phyloP scores from a whole-genome alignment of 2,113 vertebrate species.

The Epinephelus fuscoguttatus region DNA sequence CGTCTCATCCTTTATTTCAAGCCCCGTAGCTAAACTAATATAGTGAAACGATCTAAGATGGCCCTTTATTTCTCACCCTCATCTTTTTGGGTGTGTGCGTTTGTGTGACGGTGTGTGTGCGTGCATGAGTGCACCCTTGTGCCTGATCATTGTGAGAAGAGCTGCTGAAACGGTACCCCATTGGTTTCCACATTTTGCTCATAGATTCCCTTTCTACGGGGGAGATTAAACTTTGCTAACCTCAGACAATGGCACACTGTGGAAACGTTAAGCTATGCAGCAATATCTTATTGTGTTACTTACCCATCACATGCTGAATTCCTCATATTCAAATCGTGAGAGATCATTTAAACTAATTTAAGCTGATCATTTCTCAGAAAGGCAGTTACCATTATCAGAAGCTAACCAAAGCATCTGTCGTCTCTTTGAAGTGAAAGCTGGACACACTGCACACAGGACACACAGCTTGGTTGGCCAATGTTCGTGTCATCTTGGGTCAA shows the following conservation, averaged over 20 bases:
- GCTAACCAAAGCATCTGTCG: constrained; percentile 23
- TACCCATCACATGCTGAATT: background rate
- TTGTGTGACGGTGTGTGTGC: constrained; percentile 11
- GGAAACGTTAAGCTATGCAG: background rate
- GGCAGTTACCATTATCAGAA: background rate
- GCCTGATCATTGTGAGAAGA: constrained; percentile 29
- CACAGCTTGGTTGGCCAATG: constrained; percentile 15
- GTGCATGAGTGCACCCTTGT: constrained; percentile 33
- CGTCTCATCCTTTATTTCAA: constrained; percentile 64
- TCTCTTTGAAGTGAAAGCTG: constrained; percentile 28
- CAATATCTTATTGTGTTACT: background rate
- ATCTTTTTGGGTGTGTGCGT: constrained; percentile 38
- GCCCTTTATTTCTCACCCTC: constrained; percentile 54
- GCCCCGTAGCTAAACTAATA: constrained; percentile 67
- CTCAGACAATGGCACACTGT: background rate
- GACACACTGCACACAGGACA: background rate
- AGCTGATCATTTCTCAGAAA: background rate
- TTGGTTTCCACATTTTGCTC: constrained; percentile 28
- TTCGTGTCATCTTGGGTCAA: constrained; percentile 43
- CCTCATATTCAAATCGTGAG: background rate
- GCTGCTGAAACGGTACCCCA: constrained; percentile 30
- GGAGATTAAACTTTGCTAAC: constrained; percentile 30
- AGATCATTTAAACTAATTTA: constrained; percentile 7
- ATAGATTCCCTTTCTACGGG: background rate
- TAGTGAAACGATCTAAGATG: constrained; percentile 53